phyloP scores from a whole-genome alignment of 2,113 vertebrate genomes.

The Planiliza haematocheilus region DNA sequence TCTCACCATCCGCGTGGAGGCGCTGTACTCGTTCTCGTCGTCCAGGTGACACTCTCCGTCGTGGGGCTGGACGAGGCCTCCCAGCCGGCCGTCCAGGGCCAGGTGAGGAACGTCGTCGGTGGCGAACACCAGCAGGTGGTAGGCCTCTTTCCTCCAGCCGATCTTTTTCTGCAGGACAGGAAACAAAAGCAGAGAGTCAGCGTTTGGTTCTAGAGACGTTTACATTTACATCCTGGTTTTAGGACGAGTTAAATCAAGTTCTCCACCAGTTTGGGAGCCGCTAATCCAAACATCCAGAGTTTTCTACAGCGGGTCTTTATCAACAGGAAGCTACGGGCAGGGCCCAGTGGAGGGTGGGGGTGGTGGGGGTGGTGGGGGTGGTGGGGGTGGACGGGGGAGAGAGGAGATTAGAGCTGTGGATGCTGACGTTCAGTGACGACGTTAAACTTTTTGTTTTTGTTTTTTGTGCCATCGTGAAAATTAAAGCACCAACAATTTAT shows the following conservation, averaged over 20 bases:
- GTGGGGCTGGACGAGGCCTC: conserved; percentile 94
- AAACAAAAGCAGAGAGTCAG: too few species aligned
- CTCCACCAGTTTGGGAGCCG: neutral
- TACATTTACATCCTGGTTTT: too few species aligned
- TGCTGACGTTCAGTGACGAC: too few species aligned
- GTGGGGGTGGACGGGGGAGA: too few species aligned
- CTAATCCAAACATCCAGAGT: conserved; percentile 22
- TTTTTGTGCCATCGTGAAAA: too few species aligned
- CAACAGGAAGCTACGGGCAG: conserved; percentile 44
- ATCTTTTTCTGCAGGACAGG: conserved; percentile 86
- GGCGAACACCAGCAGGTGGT: conserved; percentile 94
- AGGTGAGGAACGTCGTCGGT: conserved; percentile 96
- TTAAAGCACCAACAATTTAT: too few species aligned
- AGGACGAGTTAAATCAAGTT: too few species aligned
- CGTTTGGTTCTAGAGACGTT: too few species aligned
- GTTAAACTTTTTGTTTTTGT: too few species aligned
- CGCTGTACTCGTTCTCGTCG: conserved; percentile 90
- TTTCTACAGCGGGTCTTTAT: conserved; percentile 32
- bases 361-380: too few species aligned
- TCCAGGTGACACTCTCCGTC: conserved; percentile 95
- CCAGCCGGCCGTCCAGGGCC: conserved; percentile 94
- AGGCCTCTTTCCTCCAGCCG: conserved; percentile 95
- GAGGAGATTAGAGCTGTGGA: neutral
- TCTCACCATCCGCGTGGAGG: conserved; percentile 91
- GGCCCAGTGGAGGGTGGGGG: too few species aligned